Evolutionary conservation across 2,797 vertebrate species (phyloP).

Genomic region (Cuniculus paca): DNA sequence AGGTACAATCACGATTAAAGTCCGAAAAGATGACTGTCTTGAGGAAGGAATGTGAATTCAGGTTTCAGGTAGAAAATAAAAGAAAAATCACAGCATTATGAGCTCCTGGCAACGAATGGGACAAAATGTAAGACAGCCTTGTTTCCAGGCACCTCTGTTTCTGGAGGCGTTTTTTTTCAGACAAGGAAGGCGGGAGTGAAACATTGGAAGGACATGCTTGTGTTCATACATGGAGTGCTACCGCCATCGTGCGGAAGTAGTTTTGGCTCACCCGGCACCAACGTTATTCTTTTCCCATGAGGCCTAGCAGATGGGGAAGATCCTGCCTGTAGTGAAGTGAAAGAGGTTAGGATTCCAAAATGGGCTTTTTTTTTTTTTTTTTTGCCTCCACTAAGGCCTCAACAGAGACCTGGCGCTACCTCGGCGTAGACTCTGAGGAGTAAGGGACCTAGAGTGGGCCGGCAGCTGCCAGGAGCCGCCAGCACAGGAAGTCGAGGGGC

Average conservation of each 20-base stretch:
- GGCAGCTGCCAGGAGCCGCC: neutral
- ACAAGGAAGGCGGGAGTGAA: neutral
- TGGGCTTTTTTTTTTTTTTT: neutral
- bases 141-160: neutral
- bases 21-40: neutral
- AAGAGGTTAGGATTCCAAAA: neutral
- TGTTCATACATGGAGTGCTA: neutral
- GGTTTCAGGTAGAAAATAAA: neutral
- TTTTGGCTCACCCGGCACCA: neutral
- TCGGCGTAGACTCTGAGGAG: neutral
- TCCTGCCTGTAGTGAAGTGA: no score
- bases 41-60: neutral
- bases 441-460: neutral
- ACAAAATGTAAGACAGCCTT: neutral
- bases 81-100: neutral
- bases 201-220: rapidly evolving
- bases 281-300: neutral
- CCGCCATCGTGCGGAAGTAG: neutral
- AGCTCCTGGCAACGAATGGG: neutral
- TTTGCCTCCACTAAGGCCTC: neutral
- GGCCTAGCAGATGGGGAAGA: neutral
- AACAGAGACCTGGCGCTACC: neutral
- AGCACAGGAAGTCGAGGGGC: neutral
- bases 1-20: neutral
- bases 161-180: neutral